Evolutionary conservation across 1,140 invertebrate genomes (phyloP).

Genomic region (Batillaria attramentaria): DNA sequence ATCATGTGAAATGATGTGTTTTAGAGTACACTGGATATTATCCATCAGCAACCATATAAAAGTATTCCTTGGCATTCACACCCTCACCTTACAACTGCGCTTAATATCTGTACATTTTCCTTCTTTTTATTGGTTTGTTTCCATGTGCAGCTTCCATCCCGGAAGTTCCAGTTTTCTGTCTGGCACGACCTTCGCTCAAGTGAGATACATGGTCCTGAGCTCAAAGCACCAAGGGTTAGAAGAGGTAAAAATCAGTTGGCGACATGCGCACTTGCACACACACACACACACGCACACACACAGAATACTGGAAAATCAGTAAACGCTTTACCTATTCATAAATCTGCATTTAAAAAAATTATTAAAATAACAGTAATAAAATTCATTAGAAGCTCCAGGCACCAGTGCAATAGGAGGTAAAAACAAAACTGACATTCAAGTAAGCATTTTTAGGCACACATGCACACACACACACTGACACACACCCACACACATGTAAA

Average conservation of each 20-base stretch:
- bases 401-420: no score
- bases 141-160: slow-evolving; percentile 58
- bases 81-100: neutral
- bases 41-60: neutral
- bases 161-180: slow-evolving; percentile 57
- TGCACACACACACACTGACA: no score
- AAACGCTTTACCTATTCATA: no score
- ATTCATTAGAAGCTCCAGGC: no score
- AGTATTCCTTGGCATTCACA: neutral
- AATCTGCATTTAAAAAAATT: no score
- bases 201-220: slow-evolving; percentile 51
- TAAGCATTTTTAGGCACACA: no score
- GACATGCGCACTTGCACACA: no score
- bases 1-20: neutral
- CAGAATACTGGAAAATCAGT: no score
- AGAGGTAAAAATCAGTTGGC: slow-evolving; percentile 48
- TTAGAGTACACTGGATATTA: neutral
- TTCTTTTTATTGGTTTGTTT: slow-evolving; percentile 28
- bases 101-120: neutral
- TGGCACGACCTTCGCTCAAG: slow-evolving; percentile 59
- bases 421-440: no score
- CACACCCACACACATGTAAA: no score
- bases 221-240: slow-evolving; percentile 61
- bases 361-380: no score
- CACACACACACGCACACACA: no score